Evolutionary conservation across 2,888 invertebrate species (phyloP), one percentile per base, ranked within the genome.

Genomic region (Gastrophysa polygoni): DNA sequence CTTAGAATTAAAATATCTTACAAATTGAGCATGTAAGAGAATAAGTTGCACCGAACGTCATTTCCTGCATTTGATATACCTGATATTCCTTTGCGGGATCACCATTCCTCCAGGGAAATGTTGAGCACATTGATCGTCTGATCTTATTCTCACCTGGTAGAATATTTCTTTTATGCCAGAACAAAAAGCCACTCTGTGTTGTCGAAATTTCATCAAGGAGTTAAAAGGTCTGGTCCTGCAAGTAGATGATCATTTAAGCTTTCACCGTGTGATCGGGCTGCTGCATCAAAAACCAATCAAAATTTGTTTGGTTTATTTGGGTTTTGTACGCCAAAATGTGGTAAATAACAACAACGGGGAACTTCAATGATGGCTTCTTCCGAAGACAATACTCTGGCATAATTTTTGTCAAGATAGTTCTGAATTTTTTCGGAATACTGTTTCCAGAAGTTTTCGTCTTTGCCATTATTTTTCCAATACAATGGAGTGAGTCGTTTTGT

Each of bases 241-340:
- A 49, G 20, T n/a, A 49, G 49, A 28, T 49, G 14, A 24, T 14
- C 16, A 49, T 49, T 24, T n/a, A 28, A 14, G 49, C 49, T 49
- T 8, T 28, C 14, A 28, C 14, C 49, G 21, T 16, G 21, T 2
- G 49, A 49, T 2, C 24, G 21, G 8, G 49, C 49, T 3, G 49
- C 49, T 49, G 49, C 49, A 21, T 49, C 49, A 20, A 49, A 49
- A n/a, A 49, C 28, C n/a, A 49, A 28, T 21, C 48, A 20, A 48
- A 48, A 21, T 48, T 48, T 48, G n/a, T 48, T 48, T 18, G 21
- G 18, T 20, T 20, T 49, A 49, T 49, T 24, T 8, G 28, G 28
- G 28, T 49, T 49, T 14, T 49, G 8, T 28, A 24, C 49, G 4
- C n/a, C 49, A n/a, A 49, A 49, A 16, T 28, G 49, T 5, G 28